Evolutionary conservation across 2,113 vertebrate genomes (phyloP).

Genomic region (Orthonyx spaldingii): DNA sequence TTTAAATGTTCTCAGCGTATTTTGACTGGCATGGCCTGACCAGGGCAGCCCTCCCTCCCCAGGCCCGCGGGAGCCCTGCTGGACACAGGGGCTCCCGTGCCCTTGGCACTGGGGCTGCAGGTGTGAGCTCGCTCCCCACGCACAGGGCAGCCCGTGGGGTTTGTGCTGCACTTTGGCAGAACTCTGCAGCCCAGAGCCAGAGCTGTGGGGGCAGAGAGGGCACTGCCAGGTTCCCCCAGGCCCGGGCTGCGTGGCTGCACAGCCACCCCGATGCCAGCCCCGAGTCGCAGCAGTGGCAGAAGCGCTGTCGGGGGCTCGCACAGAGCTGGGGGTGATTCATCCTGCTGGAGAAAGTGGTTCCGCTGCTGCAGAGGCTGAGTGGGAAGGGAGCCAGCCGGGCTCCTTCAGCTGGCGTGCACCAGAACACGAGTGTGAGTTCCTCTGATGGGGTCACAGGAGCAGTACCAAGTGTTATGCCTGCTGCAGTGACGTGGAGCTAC

Average conservation of each 20-base stretch:
- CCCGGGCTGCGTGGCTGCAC: accelerated
- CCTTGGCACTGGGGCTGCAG: too few relatives aligned
- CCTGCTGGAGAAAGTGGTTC: background rate
- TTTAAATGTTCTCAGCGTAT: background rate
- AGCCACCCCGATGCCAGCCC: too few relatives aligned
- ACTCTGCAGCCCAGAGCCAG: background rate
- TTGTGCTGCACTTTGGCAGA: background rate
- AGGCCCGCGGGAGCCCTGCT: background rate
- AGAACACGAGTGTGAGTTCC: background rate
- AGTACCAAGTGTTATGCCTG: background rate
- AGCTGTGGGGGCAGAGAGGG: background rate
- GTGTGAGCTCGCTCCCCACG: accelerated
- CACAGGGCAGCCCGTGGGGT: background rate
- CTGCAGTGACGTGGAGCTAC: background rate
- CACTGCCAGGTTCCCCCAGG: background rate
- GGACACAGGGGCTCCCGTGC: accelerated
- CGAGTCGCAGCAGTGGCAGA: background rate
- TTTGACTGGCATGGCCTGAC: background rate
- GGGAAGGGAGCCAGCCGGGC: conserved; percentile 11
- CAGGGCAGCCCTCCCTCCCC: background rate
- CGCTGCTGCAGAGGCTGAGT: background rate
- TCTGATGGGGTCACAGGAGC: background rate
- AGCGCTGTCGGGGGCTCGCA: accelerated
- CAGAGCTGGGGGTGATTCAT: too few relatives aligned
- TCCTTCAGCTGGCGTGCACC: background rate